phyloP scores from a whole-genome alignment of 2,113 vertebrate genomes.

The Promerops cafer region DNA sequence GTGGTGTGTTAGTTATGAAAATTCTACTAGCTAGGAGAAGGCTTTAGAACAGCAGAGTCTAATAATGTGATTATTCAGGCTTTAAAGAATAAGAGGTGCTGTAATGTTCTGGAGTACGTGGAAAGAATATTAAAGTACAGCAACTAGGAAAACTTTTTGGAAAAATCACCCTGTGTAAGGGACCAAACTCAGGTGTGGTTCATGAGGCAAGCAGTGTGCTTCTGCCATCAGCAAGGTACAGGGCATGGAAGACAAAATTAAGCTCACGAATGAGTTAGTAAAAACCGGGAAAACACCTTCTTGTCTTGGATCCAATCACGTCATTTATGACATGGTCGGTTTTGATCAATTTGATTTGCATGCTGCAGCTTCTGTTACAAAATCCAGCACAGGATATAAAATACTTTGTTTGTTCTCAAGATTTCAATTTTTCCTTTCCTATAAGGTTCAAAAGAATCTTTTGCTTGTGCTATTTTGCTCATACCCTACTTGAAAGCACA shows the following conservation, averaged over 20 bases:
- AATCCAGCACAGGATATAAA: neutral
- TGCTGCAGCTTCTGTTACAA: neutral
- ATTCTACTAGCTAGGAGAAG: neutral
- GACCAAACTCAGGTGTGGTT: neutral
- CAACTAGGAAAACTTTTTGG: neutral
- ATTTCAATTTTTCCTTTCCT: neutral
- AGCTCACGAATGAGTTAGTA: neutral
- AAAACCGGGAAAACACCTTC: neutral
- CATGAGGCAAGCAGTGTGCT: neutral
- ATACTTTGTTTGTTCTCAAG: neutral
- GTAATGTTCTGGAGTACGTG: neutral
- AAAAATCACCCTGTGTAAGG: neutral
- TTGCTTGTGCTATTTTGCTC: neutral
- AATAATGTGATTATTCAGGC: neutral
- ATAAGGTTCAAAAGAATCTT: conserved; percentile 35
- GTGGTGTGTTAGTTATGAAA: neutral
- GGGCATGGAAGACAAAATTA: neutral
- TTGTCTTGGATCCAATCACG: neutral
- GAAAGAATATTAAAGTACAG: neutral
- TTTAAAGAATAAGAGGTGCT: neutral
- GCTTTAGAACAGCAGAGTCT: neutral
- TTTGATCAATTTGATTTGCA: neutral
- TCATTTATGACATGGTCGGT: neutral
- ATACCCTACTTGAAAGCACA: conserved; percentile 25
- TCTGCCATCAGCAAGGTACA: neutral